A percentile compares a stretch with the other conserved stretches of the same genome.
These are phyloP conservation scores for Ischnura elegans DNA, from an alignment of 2,888 invertebrate species.

Conservation along the genomic window DNA sequence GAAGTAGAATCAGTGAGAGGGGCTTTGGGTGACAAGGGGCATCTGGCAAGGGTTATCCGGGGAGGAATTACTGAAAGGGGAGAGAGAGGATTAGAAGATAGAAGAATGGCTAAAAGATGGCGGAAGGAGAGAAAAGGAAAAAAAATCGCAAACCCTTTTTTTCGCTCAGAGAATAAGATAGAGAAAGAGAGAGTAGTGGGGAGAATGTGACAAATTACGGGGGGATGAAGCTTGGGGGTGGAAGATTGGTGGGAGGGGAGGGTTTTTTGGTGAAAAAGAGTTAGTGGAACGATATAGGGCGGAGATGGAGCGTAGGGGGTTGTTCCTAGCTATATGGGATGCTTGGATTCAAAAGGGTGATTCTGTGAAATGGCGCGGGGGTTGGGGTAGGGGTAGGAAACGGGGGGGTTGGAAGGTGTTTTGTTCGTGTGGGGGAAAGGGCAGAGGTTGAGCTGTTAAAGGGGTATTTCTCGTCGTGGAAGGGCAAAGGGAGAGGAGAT, in stretches of 20 bases:
- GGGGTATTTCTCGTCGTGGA: neutral
- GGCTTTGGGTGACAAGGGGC: neutral
- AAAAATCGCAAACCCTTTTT: neutral
- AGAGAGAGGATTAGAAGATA: neutral
- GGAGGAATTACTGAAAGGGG: neutral
- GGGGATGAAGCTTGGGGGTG: neutral
- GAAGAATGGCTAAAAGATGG: neutral
- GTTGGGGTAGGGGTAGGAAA: neutral
- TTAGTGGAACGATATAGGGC: neutral
- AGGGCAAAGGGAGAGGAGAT: neutral
- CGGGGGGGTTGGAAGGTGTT: neutral
- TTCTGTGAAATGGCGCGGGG: neutral
- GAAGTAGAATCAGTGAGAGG: neutral
- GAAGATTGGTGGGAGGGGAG: neutral
- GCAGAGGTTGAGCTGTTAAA: neutral
- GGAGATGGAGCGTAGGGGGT: neutral
- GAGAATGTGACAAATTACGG: neutral
- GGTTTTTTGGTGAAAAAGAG: neutral
- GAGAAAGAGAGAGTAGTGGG: neutral
- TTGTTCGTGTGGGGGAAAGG: neutral
- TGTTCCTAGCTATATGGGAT: neutral
- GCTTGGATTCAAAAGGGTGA: neutral
- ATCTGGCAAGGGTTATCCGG: neutral
- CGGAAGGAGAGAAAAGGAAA: no score
- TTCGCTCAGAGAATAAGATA: neutral